phyloP scores from a whole-genome alignment of 2,797 vertebrate genomes.

The Hylomyscus alleni region DNA sequence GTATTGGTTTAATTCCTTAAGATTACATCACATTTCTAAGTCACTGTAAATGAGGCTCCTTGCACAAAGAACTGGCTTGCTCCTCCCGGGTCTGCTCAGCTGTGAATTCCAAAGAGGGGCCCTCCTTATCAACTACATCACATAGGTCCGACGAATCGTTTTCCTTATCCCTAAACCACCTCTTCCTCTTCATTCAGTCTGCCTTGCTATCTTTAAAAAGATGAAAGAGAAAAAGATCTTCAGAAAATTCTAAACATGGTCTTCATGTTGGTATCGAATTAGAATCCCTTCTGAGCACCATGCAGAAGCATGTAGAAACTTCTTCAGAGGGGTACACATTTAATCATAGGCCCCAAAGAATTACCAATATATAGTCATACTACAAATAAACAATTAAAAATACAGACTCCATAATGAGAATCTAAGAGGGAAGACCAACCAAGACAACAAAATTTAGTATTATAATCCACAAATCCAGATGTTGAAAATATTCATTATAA shows the following conservation, averaged over 20 bases:
- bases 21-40: constrained; percentile 1
- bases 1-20: constrained; percentile 29
- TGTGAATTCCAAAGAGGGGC: background rate
- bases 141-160: background rate
- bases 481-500: background rate
- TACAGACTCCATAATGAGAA: background rate
- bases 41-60: constrained; percentile 26
- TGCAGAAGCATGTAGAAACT: background rate
- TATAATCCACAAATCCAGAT: background rate
- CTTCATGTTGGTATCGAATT: background rate
- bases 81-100: background rate
- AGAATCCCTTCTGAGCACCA: background rate
- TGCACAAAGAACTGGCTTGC: background rate
- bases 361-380: background rate
- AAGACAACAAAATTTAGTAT: background rate
- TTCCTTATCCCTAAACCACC: background rate
- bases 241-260: background rate
- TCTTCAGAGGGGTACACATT: background rate
- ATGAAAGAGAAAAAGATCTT: background rate
- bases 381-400: background rate
- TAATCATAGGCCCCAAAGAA: constrained; percentile 5
- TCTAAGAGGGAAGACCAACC: background rate
- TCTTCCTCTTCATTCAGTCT: background rate
- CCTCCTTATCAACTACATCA: background rate
- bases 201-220: background rate